Evolutionary conservation across 2,797 vertebrate genomes (phyloP).

Genomic region (Sciurus carolinensis): DNA sequence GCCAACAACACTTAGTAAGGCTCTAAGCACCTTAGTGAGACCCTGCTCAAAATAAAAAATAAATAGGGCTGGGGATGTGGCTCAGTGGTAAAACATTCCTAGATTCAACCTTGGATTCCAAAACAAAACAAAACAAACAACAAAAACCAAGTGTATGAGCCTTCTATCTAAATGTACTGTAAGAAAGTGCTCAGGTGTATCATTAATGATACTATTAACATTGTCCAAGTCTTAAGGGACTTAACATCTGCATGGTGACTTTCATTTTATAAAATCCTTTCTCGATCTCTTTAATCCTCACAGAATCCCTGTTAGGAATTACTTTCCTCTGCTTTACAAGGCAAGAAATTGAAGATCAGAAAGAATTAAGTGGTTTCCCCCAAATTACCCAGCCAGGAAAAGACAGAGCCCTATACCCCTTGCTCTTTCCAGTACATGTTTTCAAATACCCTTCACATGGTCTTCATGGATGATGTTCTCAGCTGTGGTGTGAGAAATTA

Average conservation of each 20-base stretch:
- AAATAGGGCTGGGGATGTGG: no score
- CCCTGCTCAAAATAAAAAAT: no score
- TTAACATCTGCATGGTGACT: not conserved
- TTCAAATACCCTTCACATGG: not conserved
- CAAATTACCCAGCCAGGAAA: not conserved
- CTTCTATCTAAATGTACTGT: not conserved
- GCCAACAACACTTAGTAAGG: no score
- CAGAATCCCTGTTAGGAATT: not conserved
- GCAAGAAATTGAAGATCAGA: constrained; percentile 31
- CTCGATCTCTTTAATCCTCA: not conserved
- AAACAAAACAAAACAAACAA: no score
- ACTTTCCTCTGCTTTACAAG: constrained; percentile 28
- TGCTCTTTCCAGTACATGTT: not conserved
- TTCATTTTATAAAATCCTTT: not conserved
- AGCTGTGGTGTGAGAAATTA: not conserved
- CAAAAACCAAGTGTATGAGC: no score
- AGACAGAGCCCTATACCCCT: not conserved
- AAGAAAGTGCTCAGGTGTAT: not conserved
- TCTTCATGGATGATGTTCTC: not conserved
- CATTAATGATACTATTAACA: no score
- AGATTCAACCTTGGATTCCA: no score
- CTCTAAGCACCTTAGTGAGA: no score
- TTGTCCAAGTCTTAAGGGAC: not conserved
- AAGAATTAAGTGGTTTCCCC: not conserved
- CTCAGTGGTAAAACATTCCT: no score